Evolutionary conservation across 2,888 invertebrate genomes (phyloP).

Genomic region (Epinotia bilunana): DNA sequence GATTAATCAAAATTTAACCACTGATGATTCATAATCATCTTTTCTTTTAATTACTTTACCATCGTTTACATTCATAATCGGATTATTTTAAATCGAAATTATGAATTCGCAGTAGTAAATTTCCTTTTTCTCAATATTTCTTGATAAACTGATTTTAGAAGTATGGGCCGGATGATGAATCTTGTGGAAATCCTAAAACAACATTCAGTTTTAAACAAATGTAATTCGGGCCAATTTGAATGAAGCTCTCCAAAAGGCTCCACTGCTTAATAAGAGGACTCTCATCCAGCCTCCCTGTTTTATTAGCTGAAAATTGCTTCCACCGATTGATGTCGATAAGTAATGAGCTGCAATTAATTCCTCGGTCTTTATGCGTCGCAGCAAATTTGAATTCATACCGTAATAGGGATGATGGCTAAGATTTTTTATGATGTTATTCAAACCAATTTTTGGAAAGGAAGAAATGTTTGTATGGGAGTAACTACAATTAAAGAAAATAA

Average conservation of each 20-base stretch:
- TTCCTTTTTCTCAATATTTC: neutral
- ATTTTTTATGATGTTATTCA: too few relatives aligned
- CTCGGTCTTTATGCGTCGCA: conserved; percentile 11
- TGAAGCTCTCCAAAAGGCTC: conserved; percentile 26
- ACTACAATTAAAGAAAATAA: too few relatives aligned
- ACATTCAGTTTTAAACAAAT: conserved; percentile 28
- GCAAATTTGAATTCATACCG: conserved; percentile 13
- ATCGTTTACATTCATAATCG: neutral
- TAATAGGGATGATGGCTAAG: too few relatives aligned
- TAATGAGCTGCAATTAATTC: conserved; percentile 43
- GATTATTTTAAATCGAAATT: neutral
- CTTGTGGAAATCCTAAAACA: conserved; percentile 31
- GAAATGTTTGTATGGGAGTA: too few relatives aligned
- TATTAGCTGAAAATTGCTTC: conserved; percentile 43
- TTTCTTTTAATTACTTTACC: too few relatives aligned
- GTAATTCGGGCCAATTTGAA: conserved; percentile 33
- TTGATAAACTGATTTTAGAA: neutral
- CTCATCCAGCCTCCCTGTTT: conserved; percentile 33
- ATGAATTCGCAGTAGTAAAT: neutral
- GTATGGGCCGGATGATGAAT: conserved; percentile 11
- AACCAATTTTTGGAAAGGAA: too few relatives aligned
- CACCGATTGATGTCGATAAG: conserved; percentile 38
- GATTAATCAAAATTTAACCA: too few relatives aligned
- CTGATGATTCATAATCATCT: too few relatives aligned
- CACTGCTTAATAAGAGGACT: conserved; percentile 14